Base-by-base conservation (phyloP, 2,797 vertebrate species). In the Amazona ochrocephala region DNA sequence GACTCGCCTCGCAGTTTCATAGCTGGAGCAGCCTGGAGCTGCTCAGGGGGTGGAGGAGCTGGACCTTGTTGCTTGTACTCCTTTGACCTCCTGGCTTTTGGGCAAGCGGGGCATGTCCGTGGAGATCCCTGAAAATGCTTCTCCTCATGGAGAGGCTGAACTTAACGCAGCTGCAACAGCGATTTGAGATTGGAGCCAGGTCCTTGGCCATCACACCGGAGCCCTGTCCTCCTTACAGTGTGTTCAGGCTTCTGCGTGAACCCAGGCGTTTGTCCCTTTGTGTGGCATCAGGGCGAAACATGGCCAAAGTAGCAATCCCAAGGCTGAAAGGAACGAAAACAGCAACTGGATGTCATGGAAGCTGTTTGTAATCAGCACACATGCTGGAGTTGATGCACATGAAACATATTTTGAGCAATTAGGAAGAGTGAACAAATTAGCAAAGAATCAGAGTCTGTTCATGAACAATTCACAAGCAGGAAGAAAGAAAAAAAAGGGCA, bases 201-300 rank as follows among this genome's bases (percentile, higher is more conserved):
- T 47, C 67, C 29, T 45, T 11, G 54, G 34, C 23, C 44, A 3
- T 18, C 19, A 53, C 12, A 30, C 9, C 3, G 30, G 66, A 73
- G n/a, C 34, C 7, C 34, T 1, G 1, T 22, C 41, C 47, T 48
- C 21, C 8, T 9, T 8, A 42, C 18, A 45, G 23, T 20, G 1
- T 0, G 0, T 41, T 65, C 24, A 39, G 75, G 10, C n/a, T 54
- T 17, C 50, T 1, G 13, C 58, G 29, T 16, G 45, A 66, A 26
- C 7, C 58, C 9, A 0, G 1, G 13, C 14, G 16, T 27, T 9
- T 19, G 7, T 44, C 66, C 67, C 56, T 76, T 41, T 27, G 34
- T 9, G 20, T 37, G 44, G 26, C 19, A 11, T 0, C 0, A 10
- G 37, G 27, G 9, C 0, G 3, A 34, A 44, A 48, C 0, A 0